Percentiles rank a stretch among this genome's conserved stretches.
phyloP scores from a whole-genome alignment of 2,888 invertebrate species.

The Metacarcinus magister region DNA sequence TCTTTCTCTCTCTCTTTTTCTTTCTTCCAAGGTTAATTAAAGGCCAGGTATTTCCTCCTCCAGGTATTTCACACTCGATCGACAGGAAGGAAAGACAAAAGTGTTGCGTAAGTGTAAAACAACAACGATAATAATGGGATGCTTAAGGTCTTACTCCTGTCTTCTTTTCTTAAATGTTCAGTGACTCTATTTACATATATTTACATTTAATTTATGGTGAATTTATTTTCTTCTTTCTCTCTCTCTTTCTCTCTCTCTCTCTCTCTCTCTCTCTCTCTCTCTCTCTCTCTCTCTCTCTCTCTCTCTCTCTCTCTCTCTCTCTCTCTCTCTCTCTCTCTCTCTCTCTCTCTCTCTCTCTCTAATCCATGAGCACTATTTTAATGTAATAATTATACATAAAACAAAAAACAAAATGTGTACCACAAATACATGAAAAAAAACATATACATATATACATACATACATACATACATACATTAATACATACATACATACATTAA shows the following conservation, averaged over 20 bases:
- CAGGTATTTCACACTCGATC: background rate
- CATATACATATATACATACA: conserved; percentile 65
- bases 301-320: too few species aligned
- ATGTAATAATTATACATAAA: too few species aligned
- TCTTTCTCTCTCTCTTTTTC: background rate
- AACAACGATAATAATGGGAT: too few species aligned
- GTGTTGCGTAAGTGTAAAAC: background rate
- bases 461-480: conserved; percentile 47
- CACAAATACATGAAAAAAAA: background rate
- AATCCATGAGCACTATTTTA: background rate
- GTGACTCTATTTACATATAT: background rate
- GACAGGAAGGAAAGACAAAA: background rate
- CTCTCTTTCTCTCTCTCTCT: too few species aligned
- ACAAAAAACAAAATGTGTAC: too few species aligned
- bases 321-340: too few species aligned
- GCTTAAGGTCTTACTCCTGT: too few species aligned
- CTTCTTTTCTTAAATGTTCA: background rate
- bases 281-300: too few species aligned
- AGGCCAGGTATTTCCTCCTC: background rate
- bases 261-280: too few species aligned
- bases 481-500: too few species aligned
- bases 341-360: background rate
- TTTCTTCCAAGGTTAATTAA: conserved; percentile 5
- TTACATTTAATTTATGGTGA: background rate
- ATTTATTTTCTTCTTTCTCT: too few species aligned